Evolutionary conservation across 1,140 invertebrate species (phyloP).

Genomic region (Rhopalosiphum maidis): DNA sequence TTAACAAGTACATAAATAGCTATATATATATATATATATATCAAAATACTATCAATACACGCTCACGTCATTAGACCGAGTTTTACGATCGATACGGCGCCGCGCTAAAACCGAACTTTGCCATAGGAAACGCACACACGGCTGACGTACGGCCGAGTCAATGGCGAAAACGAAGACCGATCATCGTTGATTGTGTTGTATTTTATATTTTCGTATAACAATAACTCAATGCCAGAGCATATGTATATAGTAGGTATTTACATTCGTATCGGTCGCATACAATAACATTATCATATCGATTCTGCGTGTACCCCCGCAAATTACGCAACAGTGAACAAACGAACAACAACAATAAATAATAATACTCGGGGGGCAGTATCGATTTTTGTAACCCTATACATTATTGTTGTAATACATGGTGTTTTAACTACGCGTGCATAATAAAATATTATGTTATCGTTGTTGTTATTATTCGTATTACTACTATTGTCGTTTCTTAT

Average conservation of each 20-base stretch:
- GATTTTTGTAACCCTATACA: slow-evolving; percentile 19
- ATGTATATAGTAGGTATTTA: no score
- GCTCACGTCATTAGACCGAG: not conserved
- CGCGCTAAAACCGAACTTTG: not conserved
- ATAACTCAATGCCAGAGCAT: not conserved
- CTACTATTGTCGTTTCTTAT: not conserved
- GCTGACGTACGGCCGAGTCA: not conserved
- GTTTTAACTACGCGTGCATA: not conserved
- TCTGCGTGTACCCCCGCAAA: not conserved
- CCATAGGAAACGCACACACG: not conserved
- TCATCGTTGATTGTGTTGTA: not conserved
- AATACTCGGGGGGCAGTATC: not conserved
- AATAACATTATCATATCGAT: not conserved
- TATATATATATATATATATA: not conserved
- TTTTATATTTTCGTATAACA: not conserved
- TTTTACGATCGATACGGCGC: not conserved
- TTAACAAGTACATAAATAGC: not conserved
- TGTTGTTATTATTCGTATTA: not conserved
- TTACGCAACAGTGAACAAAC: slow-evolving; percentile 10
- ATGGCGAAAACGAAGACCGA: not conserved
- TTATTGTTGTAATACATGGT: not conserved
- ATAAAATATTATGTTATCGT: not conserved
- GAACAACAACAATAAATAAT: not conserved
- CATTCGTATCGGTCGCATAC: not conserved
- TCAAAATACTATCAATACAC: not conserved